Base-by-base conservation (phyloP, 2,113 vertebrate genomes). In the Emydocephalus ijimae region DNA sequence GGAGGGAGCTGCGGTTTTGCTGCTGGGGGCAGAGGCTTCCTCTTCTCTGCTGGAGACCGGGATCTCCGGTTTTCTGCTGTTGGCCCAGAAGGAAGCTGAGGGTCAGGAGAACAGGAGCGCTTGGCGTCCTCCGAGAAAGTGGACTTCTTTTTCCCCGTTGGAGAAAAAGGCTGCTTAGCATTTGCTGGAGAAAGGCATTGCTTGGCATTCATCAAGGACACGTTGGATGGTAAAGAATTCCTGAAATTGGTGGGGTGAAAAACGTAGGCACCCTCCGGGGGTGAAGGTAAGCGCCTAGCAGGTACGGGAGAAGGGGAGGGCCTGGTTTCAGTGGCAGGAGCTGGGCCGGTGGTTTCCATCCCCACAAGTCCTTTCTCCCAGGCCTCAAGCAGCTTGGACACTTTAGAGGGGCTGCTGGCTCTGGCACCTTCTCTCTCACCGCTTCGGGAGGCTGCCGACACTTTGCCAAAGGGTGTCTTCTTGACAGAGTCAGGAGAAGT, bases 391-490 rank as follows among this genome's bases (percentile, higher is more conserved):
- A 97, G 93, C 11, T 95, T 85, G 4, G 97, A 96, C 89, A 97
- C 95, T 0, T 95, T 95, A 18, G 96, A 96, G 0, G 96, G 96
- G 1, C 96, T 97, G 87, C 92, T 91, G 3, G 15, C 74, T 74
- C 96, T 81, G 85, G 90, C 50, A 1, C 87, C 85, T 1, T 56
- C 0, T 2, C 34, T 93, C 88, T 97, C 96, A 55, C 94, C 39
- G 56, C 90, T 54, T n/a, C 90, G 95, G 0, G 97, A 96, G 48
- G 98, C 96, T 94, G 98, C 96, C 0, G 98, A 98, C 43, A 98
- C 95, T 94, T 99, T 98, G 89, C 92, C 97, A 43, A 98, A 95
- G 15, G 95, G 94, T n/a, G 95, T 93, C 45, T 98, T 92, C 6
- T 61, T 94, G 0, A 91, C 92, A 0, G 95, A 56, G 0, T 20